Evolutionary conservation across 2,888 invertebrate species (phyloP).

Genomic region (Lithosia quadra): DNA sequence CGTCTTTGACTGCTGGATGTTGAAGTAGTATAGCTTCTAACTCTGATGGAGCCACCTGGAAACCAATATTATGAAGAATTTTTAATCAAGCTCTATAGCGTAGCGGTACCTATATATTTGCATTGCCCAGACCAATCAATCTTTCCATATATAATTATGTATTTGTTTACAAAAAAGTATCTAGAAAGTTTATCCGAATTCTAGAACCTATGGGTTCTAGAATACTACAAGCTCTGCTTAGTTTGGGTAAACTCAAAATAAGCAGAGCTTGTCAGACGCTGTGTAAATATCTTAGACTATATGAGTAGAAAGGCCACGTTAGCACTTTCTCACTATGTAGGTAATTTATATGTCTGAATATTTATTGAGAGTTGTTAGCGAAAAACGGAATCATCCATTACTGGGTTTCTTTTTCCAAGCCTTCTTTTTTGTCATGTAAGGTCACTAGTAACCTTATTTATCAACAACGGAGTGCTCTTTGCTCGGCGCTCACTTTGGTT

Average conservation of each 20-base stretch:
- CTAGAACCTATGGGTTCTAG: too few species aligned
- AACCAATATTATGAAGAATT: neutral
- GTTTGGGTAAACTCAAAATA: too few species aligned
- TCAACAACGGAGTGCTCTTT: neutral
- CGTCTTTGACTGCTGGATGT: constrained; percentile 71
- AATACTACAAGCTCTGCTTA: too few species aligned
- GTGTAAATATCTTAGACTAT: too few species aligned
- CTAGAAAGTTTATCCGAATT: too few species aligned
- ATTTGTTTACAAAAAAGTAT: too few species aligned
- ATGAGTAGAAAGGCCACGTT: too few species aligned
- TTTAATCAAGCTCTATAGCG: neutral
- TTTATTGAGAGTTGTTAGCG: neutral
- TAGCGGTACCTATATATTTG: too few species aligned
- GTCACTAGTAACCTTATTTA: neutral
- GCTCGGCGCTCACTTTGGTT: neutral
- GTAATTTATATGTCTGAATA: neutral
- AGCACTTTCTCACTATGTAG: neutral
- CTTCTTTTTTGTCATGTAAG: neutral
- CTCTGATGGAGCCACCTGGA: constrained; percentile 74
- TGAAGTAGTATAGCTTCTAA: constrained; percentile 69
- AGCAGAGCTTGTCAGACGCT: too few species aligned
- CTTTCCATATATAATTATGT: too few species aligned
- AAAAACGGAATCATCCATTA: neutral
- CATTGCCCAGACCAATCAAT: too few species aligned
- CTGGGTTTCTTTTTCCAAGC: neutral